phyloP scores from a whole-genome alignment of 2,888 invertebrate species.

The Coronaproctus castanopsis region DNA sequence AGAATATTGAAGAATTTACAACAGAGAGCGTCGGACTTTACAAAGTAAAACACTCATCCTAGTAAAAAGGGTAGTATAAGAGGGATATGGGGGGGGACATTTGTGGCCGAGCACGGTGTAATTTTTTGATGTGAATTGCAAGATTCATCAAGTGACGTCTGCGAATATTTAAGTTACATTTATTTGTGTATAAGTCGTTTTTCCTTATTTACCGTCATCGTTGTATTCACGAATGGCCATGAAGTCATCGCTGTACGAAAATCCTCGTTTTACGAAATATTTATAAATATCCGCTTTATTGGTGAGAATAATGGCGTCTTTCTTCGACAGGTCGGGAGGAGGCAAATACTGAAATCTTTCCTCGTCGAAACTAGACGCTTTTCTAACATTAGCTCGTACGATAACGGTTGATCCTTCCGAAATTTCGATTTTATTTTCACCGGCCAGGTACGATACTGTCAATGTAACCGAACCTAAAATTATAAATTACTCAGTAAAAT shows the following conservation, averaged over 20 bases:
- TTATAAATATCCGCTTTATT: slow-evolving; percentile 56
- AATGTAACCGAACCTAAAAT: slow-evolving; percentile 41
- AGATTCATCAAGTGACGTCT: too few species aligned
- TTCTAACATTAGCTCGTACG: slow-evolving; percentile 54
- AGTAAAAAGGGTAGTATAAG: too few species aligned
- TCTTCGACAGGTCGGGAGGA: slow-evolving; percentile 26
- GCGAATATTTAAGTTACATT: neutral
- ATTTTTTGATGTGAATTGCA: too few species aligned
- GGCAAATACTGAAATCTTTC: slow-evolving; percentile 40
- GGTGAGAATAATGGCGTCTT: slow-evolving; percentile 34
- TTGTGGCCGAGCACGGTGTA: too few species aligned
- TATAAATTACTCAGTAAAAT: too few species aligned
- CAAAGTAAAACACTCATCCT: too few species aligned
- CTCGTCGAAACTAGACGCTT: slow-evolving; percentile 38
- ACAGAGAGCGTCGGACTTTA: too few species aligned
- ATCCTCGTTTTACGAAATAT: slow-evolving; percentile 64
- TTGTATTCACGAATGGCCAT: slow-evolving; percentile 57
- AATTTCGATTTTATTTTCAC: slow-evolving; percentile 69
- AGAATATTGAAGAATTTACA: too few species aligned
- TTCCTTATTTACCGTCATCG: slow-evolving; percentile 31
- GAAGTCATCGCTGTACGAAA: slow-evolving; percentile 64
- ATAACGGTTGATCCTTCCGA: slow-evolving; percentile 69
- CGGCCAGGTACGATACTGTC: slow-evolving; percentile 59
- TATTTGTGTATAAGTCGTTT: neutral
- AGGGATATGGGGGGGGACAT: too few species aligned